Evolutionary conservation across 2,888 invertebrate species (phyloP), one percentile per base, ranked within the genome.

Genomic region (Pseudococcus viburni): DNA sequence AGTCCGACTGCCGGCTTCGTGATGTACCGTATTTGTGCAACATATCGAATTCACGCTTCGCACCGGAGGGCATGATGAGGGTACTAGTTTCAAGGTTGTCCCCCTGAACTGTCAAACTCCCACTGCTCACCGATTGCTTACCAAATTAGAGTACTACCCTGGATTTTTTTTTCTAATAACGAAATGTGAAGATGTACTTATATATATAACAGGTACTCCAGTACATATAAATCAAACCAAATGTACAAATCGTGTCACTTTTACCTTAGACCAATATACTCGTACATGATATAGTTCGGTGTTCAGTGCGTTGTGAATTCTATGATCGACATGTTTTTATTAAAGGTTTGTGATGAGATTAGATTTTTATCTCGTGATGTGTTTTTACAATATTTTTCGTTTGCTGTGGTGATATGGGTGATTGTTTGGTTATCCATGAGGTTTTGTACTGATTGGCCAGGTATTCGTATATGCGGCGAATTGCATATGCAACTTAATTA

Each of bases 1-100:
- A 80, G 87, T 88, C 80, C 87, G 55, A 83, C 87, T 88, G 87
- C 87, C 87, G 87, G 87, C 39, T 88, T 88, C 87, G 87, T 88
- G 87, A 88, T 80, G 80, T 80, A 80, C 87, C 80, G 83, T 80
- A 88, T 80, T 88, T 88, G 80, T 80, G 80, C 55, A 88, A 88
- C 87, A 73, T 88, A 80, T 80, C 42, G 39, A 86, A 86, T 86
- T 86, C 86, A 86, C 86, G 86, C 64, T 86, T 86, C 86, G 68
- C 9, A 51, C 85, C 85, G 55, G 33, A 8, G 86, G 86, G 64
- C 64, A 86, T 68, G 68, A 86, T 59, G 64, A 64, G 86, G 86
- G 42, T 86, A 64, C 86, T 42, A 86, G 68, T 64, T 46, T 64
- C 77, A 88, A 88, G 87, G 77, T 88, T 59, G 39, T 85, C 85